Evolutionary conservation across 2,113 vertebrate genomes (phyloP).

Genomic region (Gila orcuttii): DNA sequence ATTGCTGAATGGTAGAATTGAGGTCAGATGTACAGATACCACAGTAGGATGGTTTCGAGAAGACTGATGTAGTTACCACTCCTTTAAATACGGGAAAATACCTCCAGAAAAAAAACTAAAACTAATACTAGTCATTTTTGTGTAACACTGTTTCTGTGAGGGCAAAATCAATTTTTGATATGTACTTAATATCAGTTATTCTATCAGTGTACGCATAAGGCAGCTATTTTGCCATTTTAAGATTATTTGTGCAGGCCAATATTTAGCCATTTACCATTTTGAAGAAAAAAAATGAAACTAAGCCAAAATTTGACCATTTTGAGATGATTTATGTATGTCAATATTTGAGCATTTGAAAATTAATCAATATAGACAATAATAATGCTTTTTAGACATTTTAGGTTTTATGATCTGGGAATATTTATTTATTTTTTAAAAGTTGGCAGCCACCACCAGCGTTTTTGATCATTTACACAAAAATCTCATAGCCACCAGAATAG

Average conservation of each 20-base stretch:
- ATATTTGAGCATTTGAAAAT: too few species aligned
- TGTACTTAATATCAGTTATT: background rate
- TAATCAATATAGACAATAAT: too few species aligned
- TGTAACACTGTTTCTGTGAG: background rate
- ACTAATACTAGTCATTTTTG: background rate
- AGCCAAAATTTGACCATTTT: too few species aligned
- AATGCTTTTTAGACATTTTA: background rate
- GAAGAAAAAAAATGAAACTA: too few species aligned
- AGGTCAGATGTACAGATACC: slow-evolving; percentile 52
- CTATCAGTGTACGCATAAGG: background rate
- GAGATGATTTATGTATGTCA: too few species aligned
- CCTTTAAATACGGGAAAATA: slow-evolving; percentile 1
- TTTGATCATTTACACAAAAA: too few species aligned
- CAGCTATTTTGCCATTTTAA: background rate
- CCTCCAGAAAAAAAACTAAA: background rate
- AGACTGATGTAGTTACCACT: background rate
- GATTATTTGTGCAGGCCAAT: background rate
- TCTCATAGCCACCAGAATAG: too few species aligned
- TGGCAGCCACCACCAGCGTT: too few species aligned
- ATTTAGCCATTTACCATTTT: background rate
- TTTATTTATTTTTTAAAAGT: too few species aligned
- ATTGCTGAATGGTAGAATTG: slow-evolving; percentile 68
- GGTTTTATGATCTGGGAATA: too few species aligned
- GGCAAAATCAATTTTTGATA: background rate
- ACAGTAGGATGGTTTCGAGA: slow-evolving; percentile 20